Percentiles rank a stretch among this genome's conserved stretches.
phyloP scores from a whole-genome alignment of 2,888 invertebrate species.

The Cyclophora punctaria region DNA sequence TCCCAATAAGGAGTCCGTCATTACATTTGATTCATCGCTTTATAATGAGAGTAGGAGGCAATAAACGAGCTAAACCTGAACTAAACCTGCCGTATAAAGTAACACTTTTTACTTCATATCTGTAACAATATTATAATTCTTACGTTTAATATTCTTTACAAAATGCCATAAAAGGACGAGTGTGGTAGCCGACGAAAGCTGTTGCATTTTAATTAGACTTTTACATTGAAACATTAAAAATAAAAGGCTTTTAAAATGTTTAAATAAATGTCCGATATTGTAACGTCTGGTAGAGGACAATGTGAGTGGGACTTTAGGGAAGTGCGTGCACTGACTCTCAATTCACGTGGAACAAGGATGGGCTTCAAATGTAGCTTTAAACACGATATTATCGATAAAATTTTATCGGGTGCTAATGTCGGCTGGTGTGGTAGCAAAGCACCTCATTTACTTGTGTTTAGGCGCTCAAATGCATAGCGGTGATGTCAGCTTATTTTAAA shows the following conservation, averaged over 20 bases:
- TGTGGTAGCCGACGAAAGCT: slow-evolving; percentile 5
- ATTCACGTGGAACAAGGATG: slow-evolving; percentile 19
- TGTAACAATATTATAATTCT: too few relatives aligned
- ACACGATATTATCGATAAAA: slow-evolving; percentile 20
- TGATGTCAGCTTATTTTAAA: too few relatives aligned
- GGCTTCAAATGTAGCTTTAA: slow-evolving; percentile 4
- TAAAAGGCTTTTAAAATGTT: slow-evolving; percentile 13
- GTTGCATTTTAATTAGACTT: slow-evolving; percentile 19
- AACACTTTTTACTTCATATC: too few relatives aligned
- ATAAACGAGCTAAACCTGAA: too few relatives aligned
- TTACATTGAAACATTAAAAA: slow-evolving; percentile 19
- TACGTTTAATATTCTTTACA: too few relatives aligned
- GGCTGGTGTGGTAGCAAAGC: slow-evolving; percentile 10
- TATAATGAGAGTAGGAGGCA: too few relatives aligned
- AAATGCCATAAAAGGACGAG: too few relatives aligned
- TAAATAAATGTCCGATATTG: slow-evolving; percentile 19
- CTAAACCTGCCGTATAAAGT: too few relatives aligned
- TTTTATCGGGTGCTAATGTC: slow-evolving; percentile 3
- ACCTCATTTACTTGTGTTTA: slow-evolving; percentile 5
- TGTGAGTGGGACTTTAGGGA: slow-evolving; percentile 61
- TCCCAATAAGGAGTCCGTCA: too few relatives aligned
- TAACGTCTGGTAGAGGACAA: slow-evolving; percentile 43
- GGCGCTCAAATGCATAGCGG: background rate
- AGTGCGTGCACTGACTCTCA: slow-evolving; percentile 65
- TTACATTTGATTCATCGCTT: too few relatives aligned